A percentile compares a stretch with the other conserved stretches of the same genome.
These are phyloP conservation scores for Boloria euphrosyne DNA, from an alignment of 2,888 invertebrate species.

Conservation along the genomic window DNA sequence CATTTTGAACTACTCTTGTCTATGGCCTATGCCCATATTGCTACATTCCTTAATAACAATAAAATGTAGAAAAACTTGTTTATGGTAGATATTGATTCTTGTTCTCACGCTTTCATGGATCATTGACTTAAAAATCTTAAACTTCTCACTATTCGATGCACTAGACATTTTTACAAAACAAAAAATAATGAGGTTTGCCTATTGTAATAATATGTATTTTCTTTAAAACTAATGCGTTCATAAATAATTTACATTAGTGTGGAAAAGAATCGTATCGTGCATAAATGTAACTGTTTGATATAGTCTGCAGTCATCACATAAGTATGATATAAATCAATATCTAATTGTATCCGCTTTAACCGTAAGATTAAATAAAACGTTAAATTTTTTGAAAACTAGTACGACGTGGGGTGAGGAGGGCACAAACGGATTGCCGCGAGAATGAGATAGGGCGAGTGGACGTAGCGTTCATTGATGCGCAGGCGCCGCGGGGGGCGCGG, in stretches of 20 bases:
- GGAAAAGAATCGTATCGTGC: background rate
- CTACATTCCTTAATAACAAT: conserved; percentile 27
- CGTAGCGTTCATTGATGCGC: conserved; percentile 80
- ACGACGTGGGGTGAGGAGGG: conserved; percentile 46
- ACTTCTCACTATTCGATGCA: background rate
- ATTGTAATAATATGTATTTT: background rate
- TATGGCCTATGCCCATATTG: background rate
- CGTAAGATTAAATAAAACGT: conserved; percentile 8
- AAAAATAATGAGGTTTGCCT: background rate
- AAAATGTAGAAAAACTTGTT: conserved; percentile 33
- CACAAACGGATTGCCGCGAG: conserved; percentile 49
- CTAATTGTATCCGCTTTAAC: background rate
- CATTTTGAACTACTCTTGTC: conserved; percentile 1
- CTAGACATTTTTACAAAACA: background rate
- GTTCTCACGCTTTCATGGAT: conserved; percentile 34
- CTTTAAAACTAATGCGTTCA: background rate
- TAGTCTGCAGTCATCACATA: background rate
- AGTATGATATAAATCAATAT: background rate
- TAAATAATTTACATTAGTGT: background rate
- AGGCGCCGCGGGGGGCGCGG: conserved; percentile 62
- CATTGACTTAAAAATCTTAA: conserved; percentile 28
- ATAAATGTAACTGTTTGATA: background rate
- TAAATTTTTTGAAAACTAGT: conserved; percentile 10
- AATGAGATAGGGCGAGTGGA: conserved; percentile 64
- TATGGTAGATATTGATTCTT: conserved; percentile 28